Evolutionary conservation across 2,888 invertebrate species (phyloP), one percentile per base, ranked within the genome.

Genomic region (Mayetiola destructor): DNA sequence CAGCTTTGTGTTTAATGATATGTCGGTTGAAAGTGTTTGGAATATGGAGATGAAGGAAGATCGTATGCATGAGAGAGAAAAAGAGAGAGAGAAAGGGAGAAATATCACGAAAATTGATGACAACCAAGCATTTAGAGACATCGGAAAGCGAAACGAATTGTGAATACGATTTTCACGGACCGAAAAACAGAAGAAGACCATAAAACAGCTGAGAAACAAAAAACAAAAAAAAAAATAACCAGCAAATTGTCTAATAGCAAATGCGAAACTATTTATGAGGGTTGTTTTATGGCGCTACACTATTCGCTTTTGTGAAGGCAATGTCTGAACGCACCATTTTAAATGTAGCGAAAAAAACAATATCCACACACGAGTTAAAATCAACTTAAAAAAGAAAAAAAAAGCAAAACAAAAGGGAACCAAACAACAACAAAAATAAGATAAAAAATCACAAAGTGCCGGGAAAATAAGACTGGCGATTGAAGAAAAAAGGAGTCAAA

Each of bases 191-290:
- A 27, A 52, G 29, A 29, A 18, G n/a, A 16, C 9, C 27, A n/a
- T n/a, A n/a, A n/a, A 4, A 6, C 52, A 52, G 2, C 29, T 32
- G 32, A 32, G 12, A 32, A 32, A 32, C 32, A 32, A n/a, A n/a
- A n/a, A n/a, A n/a, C n/a, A n/a, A n/a, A n/a, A n/a, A n/a, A n/a
- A n/a, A n/a, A n/a, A n/a, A n/a, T n/a, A n/a, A 42, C 5, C 42
- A 42, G 23, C 42, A 42, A 42, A 42, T 23, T 14, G 12, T 42
- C 42, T 42, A 53, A 55, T 55, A 18, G 32, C 36, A 55, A 55
- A 21, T 36, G 35, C 36, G 55, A 48, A 48, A 56, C 56, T 56
- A 56, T 56, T 56, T 56, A 56, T 56, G 56, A 48, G 56, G 56
- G 56, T 56, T 56, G 56, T 56, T 56, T 56, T 56, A 56, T 56